Evolutionary conservation across 1,140 invertebrate genomes (phyloP), one percentile per base, ranked within the genome.

Genomic region (Eulimnadia texana): DNA sequence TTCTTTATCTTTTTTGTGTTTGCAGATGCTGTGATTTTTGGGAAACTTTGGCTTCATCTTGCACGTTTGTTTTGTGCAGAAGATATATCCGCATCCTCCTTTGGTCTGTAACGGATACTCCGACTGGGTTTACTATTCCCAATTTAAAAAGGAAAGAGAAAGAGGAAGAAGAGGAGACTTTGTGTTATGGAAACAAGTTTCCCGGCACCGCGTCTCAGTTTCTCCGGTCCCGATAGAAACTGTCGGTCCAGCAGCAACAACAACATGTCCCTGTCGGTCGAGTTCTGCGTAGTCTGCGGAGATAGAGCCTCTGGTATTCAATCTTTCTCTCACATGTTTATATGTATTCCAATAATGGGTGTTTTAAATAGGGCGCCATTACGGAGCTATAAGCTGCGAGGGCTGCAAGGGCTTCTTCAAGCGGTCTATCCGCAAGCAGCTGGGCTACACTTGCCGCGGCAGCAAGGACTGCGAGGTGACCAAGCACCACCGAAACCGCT

Each of bases 391-490:
- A 55, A 91, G 88, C 68, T 93, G 90, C 74, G 90, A 93, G 78
- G 90, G 89, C 3, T 93, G 90, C 70, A 92, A 93, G 74, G 90
- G 90, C 0, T 93, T 93, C 74, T 93, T 93, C 72, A 93, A 93
- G 71, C 77, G 90, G 0, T 90, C 87, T 19, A 95, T 96, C 67
- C 82, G 93, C 50, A 96, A 96, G 74, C 89, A 94, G 73, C 74
- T 98, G 60, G 93, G 91, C 51, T 98, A 98, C 73, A 89, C 93
- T 62, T 98, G 95, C 72, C 80, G 93, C 22, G 91, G 93, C 23
- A 87, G 80, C 63, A 93, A 94, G 77, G 90, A 91, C 71, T 98
- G 95, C 72, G 90, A 94, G 74, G 92, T 98, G 52, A 97, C 92
- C 49, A 98, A 98, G 74, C 90, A 94, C 70, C 91, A 95, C 72